Evolutionary conservation across 37 sponge, comb jelly and placozoan genomes (phyloP).

Genomic region (Agelas oroides): DNA sequence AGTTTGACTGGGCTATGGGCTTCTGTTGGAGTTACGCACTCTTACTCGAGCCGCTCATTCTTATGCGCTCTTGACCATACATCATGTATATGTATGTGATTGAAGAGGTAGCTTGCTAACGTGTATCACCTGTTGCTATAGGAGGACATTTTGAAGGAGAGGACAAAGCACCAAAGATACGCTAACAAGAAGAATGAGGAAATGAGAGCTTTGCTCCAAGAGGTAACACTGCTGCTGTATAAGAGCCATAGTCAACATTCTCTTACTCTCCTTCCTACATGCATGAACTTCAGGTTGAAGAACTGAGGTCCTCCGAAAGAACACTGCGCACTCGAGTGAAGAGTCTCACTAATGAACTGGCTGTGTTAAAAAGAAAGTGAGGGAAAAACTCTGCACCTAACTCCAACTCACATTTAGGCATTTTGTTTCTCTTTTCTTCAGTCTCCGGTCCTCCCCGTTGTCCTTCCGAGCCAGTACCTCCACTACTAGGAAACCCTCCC

Average conservation of each 20-base stretch:
- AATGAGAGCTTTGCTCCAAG: conserved; percentile 66
- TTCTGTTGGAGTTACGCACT: too few species aligned
- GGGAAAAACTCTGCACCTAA: conserved; percentile 1
- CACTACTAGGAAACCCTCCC: neutral
- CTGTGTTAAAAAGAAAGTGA: conserved; percentile 57
- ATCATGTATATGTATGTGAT: too few species aligned
- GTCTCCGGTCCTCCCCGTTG: conserved; percentile 9
- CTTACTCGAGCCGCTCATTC: too few species aligned
- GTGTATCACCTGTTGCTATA: neutral
- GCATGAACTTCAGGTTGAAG: conserved; percentile 69
- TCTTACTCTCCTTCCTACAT: too few species aligned
- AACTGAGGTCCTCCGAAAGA: conserved; percentile 73
- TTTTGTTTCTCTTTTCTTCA: neutral
- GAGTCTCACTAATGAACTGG: conserved; percentile 88
- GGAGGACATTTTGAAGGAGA: conserved; percentile 80
- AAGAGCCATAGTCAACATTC: too few species aligned
- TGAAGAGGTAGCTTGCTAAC: neutral
- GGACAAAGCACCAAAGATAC: conserved; percentile 73
- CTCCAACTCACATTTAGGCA: neutral
- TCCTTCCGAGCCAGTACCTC: neutral
- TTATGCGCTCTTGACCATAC: too few species aligned
- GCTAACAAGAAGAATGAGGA: conserved; percentile 73
- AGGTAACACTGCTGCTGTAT: conserved; percentile 41
- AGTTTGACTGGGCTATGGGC: too few species aligned
- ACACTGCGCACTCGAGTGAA: conserved; percentile 70